A percentile compares a stretch with the other conserved stretches of the same genome.
Evolutionary conservation across 2,888 invertebrate species (phyloP).

Genomic region (Pachycephus smyrnensis): DNA sequence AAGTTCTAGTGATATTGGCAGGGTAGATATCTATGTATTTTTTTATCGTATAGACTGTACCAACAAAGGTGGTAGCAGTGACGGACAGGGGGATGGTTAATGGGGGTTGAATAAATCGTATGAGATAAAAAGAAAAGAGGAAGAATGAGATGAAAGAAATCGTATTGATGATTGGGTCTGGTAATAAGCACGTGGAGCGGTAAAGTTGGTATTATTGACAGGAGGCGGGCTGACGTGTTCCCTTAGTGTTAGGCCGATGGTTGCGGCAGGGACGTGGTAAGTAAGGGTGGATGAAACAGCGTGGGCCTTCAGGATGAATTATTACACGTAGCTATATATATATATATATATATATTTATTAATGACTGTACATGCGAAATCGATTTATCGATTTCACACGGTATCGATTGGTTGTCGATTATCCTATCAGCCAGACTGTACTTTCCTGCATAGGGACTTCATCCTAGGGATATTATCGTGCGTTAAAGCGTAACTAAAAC

Average conservation of each 20-base stretch:
- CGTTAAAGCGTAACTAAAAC: neutral
- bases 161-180: conserved; percentile 12
- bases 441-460: neutral
- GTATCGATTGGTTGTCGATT: neutral
- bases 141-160: neutral
- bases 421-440: neutral
- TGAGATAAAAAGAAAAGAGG: conserved; percentile 12
- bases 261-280: neutral
- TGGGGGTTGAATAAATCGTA: neutral
- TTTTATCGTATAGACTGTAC: neutral
- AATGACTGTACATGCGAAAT: neutral
- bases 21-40: neutral
- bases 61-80: neutral
- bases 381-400: neutral
- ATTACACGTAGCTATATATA: neutral
- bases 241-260: neutral
- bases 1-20: neutral
- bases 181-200: conserved; percentile 31
- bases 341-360: neutral
- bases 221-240: conserved; percentile 30
- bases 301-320: neutral
- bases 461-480: neutral
- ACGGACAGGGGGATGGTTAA: neutral
- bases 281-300: neutral
- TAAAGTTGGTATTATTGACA: conserved; percentile 33